phyloP scores from a whole-genome alignment of 2,888 invertebrate species.

The Xestia ashworthii region DNA sequence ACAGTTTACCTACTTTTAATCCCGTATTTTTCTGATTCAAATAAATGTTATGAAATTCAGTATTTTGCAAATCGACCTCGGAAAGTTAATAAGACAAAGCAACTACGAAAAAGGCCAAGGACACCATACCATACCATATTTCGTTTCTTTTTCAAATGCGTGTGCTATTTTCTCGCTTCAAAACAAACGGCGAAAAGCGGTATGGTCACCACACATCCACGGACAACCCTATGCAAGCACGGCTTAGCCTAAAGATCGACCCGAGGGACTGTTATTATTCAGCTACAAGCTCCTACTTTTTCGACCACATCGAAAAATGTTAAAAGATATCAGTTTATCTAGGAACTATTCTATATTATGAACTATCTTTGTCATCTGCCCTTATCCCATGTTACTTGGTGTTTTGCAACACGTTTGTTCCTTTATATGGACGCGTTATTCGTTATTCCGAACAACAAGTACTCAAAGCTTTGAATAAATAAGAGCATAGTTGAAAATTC shows the following conservation, averaged over 20 bases:
- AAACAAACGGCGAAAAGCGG: too few species aligned
- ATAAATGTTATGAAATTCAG: too few species aligned
- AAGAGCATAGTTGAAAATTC: slow-evolving; percentile 27
- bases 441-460: background rate
- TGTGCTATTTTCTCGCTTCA: background rate
- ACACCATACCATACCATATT: background rate
- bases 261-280: too few species aligned
- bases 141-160: background rate
- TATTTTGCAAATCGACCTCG: too few species aligned
- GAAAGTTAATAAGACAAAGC: background rate
- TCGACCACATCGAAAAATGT: too few species aligned
- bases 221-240: too few species aligned
- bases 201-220: too few species aligned
- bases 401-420: background rate
- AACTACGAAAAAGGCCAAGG: background rate
- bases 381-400: background rate
- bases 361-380: background rate
- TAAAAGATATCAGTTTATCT: too few species aligned
- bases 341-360: too few species aligned
- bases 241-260: too few species aligned
- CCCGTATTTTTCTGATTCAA: background rate
- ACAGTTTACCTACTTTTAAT: background rate
- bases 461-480: slow-evolving; percentile 23
- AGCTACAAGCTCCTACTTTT: too few species aligned
- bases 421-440: background rate